A percentile compares a stretch with the other conserved stretches of the same genome.
Evolutionary conservation across 2,797 vertebrate genomes (phyloP).

Genomic region (Chaenodraco wilsoni): DNA sequence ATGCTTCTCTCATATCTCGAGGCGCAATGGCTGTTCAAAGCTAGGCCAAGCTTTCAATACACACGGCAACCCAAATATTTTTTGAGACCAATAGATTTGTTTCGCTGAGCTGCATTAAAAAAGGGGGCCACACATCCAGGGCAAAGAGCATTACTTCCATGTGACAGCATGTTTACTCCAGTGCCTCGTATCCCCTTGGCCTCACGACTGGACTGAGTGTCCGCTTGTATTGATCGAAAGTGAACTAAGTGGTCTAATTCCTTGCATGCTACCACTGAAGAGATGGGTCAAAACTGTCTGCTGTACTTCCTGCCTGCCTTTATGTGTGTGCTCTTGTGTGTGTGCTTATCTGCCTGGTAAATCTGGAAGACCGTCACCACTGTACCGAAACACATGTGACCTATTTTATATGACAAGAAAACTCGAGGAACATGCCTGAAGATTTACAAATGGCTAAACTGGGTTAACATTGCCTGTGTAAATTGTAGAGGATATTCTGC

Average conservation of each 20-base stretch:
- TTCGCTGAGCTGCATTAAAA: conserved; percentile 67
- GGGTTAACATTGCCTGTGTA: not conserved
- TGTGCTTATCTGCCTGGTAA: conserved; percentile 37
- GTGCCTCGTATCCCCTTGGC: conserved; percentile 63
- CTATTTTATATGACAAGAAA: conserved; percentile 23
- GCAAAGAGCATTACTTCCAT: conserved; percentile 77
- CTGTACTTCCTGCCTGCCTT: conserved; percentile 19
- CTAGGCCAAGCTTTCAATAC: conserved; percentile 70
- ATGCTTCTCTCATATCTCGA: conserved; percentile 66
- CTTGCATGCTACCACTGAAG: conserved; percentile 57
- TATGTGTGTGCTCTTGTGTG: conserved; percentile 5
- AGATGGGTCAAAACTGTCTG: conserved; percentile 58
- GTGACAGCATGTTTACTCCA: conserved; percentile 79
- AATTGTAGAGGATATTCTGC: not conserved
- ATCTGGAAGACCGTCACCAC: conserved; percentile 16
- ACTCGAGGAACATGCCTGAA: conserved; percentile 20
- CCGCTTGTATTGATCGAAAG: conserved; percentile 76
- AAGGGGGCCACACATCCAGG: conserved; percentile 67
- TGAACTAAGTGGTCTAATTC: conserved; percentile 76
- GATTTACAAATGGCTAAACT: conserved; percentile 12
- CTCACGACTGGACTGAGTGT: conserved; percentile 61
- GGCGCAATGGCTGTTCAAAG: conserved; percentile 72
- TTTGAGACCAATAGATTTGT: conserved; percentile 71
- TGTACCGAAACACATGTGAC: conserved; percentile 27
- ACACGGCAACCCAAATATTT: conserved; percentile 67